Conservation (phyloP, 2,888 invertebrate genomes). For the Alcis repandata region DNA sequence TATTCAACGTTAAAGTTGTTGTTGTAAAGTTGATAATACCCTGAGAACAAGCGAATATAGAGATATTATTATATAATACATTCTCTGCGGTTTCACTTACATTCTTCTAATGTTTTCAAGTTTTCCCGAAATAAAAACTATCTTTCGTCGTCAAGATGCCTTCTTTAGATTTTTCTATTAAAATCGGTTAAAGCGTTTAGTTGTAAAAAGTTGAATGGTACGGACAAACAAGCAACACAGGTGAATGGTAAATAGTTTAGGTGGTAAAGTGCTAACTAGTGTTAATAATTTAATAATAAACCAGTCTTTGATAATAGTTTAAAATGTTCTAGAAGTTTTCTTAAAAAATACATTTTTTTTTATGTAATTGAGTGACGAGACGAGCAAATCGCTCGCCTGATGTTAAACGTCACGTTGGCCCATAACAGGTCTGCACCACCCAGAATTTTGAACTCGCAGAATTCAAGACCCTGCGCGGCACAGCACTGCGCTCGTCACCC, state of each 20-base stretch:
- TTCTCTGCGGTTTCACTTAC: not conserved
- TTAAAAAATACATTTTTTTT: too few relatives aligned
- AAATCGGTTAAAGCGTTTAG: too few relatives aligned
- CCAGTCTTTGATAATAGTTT: not conserved
- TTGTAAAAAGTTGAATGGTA: not conserved
- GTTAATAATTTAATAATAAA: not conserved
- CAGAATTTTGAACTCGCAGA: too few relatives aligned
- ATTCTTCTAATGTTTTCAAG: not conserved
- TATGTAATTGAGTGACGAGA: too few relatives aligned
- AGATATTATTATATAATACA: not conserved
- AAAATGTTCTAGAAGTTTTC: not conserved
- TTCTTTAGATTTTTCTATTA: not conserved
- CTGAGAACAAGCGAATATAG: not conserved
- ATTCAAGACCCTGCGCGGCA: too few relatives aligned
- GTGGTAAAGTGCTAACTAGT: not conserved
- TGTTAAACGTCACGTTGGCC: too few relatives aligned
- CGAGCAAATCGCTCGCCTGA: too few relatives aligned
- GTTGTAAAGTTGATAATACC: too few relatives aligned
- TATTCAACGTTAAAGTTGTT: not conserved
- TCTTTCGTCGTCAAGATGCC: too few relatives aligned
- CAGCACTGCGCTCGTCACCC: too few relatives aligned
- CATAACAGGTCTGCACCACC: too few relatives aligned
- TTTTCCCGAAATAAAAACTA: too few relatives aligned
- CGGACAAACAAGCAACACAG: not conserved
- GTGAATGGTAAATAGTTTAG: not conserved